phyloP scores from a whole-genome alignment of 2,113 vertebrate genomes.

The Polypterus bichir region DNA sequence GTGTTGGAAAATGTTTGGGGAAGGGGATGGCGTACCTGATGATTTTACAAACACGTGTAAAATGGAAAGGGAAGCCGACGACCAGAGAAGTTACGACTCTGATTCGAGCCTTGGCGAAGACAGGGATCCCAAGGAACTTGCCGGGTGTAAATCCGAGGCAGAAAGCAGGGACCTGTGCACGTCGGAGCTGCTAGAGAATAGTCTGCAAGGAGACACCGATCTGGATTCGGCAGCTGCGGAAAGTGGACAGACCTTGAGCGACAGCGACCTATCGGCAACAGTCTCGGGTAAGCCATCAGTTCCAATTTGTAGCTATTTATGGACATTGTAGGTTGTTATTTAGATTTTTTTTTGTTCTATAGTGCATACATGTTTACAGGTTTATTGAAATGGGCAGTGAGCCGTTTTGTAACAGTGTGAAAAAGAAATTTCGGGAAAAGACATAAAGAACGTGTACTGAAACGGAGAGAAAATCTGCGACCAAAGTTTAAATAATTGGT shows the following conservation, averaged over 20 bases:
- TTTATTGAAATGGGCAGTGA: too few relatives aligned
- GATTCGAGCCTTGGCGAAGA: conserved; percentile 67
- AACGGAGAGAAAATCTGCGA: too few relatives aligned
- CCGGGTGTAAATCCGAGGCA: conserved; percentile 37
- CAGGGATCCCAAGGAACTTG: conserved; percentile 46
- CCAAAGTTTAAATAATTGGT: too few relatives aligned
- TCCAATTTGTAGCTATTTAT: too few relatives aligned
- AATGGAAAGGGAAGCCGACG: conserved; percentile 33
- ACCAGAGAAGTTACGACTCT: conserved; percentile 57
- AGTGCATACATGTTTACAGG: too few relatives aligned
- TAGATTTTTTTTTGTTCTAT: too few relatives aligned
- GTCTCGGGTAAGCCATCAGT: conserved; percentile 55
- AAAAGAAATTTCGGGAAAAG: too few relatives aligned
- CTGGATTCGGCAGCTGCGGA: conserved; percentile 47
- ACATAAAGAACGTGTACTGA: too few relatives aligned
- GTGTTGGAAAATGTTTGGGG: conserved; percentile 76
- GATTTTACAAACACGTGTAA: conserved; percentile 20
- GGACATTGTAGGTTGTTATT: too few relatives aligned
- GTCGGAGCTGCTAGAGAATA: conserved; percentile 44
- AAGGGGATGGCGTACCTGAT: conserved; percentile 35
- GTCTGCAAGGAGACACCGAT: conserved; percentile 52
- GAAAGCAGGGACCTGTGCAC: conserved; percentile 28
- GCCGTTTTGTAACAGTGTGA: too few relatives aligned
- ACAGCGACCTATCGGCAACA: conserved; percentile 66
- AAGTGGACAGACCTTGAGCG: conserved; percentile 51